A percentile compares a stretch with the other conserved stretches of the same genome.
phyloP scores from a whole-genome alignment of 2,113 vertebrate genomes.

The Balaeniceps rex region DNA sequence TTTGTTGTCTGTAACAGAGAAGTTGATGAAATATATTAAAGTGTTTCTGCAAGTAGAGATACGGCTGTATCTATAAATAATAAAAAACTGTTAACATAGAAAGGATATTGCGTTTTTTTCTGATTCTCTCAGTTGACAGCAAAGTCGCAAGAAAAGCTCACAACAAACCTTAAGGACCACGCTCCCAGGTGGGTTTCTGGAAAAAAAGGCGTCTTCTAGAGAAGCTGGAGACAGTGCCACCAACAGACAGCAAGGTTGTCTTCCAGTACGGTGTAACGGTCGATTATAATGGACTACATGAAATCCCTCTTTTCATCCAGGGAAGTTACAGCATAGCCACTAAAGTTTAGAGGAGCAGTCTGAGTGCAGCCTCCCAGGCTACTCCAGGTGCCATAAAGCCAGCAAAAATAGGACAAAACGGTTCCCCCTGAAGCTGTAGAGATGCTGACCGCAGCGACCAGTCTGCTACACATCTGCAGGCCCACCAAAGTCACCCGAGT shows the following conservation, averaged over 20 bases:
- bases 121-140: background rate
- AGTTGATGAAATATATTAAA: background rate
- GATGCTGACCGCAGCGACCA: fast-evolving
- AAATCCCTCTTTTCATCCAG: background rate
- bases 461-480: background rate
- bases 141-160: background rate
- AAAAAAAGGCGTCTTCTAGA: background rate
- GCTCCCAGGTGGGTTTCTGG: too few species aligned
- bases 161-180: background rate
- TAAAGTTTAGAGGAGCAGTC: background rate
- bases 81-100: background rate
- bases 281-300: fast-evolving
- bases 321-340: background rate
- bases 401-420: fast-evolving
- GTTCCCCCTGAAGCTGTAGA: background rate
- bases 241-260: background rate
- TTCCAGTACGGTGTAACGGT: background rate
- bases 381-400: background rate
- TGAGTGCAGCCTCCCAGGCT: background rate
- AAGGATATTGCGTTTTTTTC: background rate
- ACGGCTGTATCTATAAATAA: background rate
- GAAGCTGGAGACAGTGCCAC: background rate
- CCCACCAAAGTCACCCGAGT: background rate
- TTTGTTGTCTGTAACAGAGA: background rate
- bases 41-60: background rate